Percentiles rank a stretch among this genome's conserved stretches.
Conservation (phyloP, 2,888 invertebrate genomes). For the Apomyelois bistriatella region DNA sequence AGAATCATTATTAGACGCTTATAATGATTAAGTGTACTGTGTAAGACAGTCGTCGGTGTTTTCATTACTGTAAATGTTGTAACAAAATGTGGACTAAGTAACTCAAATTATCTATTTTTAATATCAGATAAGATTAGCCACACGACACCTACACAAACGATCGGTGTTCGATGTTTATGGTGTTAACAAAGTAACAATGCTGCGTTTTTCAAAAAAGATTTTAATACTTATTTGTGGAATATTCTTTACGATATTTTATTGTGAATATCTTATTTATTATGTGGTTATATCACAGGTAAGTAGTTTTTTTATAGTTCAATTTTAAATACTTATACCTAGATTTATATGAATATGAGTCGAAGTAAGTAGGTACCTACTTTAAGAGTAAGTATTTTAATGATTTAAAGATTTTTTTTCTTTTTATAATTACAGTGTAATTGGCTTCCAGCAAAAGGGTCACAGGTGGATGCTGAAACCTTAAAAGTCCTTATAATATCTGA, state of each 20-base stretch:
- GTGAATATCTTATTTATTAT: conserved; percentile 64
- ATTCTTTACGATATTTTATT: conserved; percentile 46
- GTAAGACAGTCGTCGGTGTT: no score
- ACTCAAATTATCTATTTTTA: no score
- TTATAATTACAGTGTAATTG: conserved; percentile 84
- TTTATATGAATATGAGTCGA: not conserved
- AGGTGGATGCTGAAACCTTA: conserved; percentile 67
- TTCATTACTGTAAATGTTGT: no score
- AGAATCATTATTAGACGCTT: no score
- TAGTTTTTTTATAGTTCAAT: not conserved
- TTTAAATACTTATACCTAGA: not conserved
- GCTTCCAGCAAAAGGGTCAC: conserved; percentile 72
- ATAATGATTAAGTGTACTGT: no score
- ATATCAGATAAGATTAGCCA: conserved; percentile 1
- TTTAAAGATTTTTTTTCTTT: not conserved
- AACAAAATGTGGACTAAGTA: no score
- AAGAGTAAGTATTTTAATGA: no score
- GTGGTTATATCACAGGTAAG: conserved; percentile 55
- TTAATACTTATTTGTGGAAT: conserved; percentile 42
- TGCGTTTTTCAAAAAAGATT: conserved; percentile 46
- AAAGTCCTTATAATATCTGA: conserved; percentile 92
- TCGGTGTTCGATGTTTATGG: not conserved
- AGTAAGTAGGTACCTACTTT: no score
- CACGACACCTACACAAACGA: no score
- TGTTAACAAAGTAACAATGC: conserved; percentile 30